Base-by-base conservation (phyloP, 2,888 invertebrate genomes). In the Dryococelus australis region DNA sequence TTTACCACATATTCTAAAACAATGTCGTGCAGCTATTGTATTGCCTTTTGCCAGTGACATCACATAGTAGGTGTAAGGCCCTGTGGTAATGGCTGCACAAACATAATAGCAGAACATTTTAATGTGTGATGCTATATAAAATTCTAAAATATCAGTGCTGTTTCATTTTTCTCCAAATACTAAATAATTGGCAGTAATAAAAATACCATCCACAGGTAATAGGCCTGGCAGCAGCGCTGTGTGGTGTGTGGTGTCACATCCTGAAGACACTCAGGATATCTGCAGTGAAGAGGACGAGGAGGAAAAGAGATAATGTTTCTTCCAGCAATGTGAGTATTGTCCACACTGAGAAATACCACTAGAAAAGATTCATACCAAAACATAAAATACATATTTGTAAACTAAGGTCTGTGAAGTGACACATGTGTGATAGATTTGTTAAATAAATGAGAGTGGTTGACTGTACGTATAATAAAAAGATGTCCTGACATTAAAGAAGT, bases 221-320 rank as follows among this genome's bases (percentile, higher is more conserved):
- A 89, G 94, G 94, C 86, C 92, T 95, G 90, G 91, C 94, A 43
- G 93, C 94, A 35, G 93, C 94, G 88, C 91, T 95, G 5, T 93
- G 94, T 87, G 94, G 94, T 87, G 93, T 94, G 0, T 94, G 94
- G 91, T 93, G 93, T 90, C 94, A 94, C 87, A 89, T 94, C 35
- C 91, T 93, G 43, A 92, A 93, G 81, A 94, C 94, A 83, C 90
- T 94, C 85, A 93, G 92, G 91, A 90, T 92, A 90, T 43, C 89
- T 90, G 87, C 89, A 90, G 84, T 86, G 78, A 95, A 94, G 90
- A 95, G 94, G 90, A 93, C 93, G 0, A 95, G 94, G 90, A 95
- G 95, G 92, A 95, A 94, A 89, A 92, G 91, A 89, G 91, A 91
- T 86, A 88, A 10, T 13, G 12, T 47, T 47, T 47, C 47, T 8